These are phyloP conservation scores for Formica exsecta DNA, from an alignment of 1,140 invertebrate genomes.

Conservation along the genomic window DNA sequence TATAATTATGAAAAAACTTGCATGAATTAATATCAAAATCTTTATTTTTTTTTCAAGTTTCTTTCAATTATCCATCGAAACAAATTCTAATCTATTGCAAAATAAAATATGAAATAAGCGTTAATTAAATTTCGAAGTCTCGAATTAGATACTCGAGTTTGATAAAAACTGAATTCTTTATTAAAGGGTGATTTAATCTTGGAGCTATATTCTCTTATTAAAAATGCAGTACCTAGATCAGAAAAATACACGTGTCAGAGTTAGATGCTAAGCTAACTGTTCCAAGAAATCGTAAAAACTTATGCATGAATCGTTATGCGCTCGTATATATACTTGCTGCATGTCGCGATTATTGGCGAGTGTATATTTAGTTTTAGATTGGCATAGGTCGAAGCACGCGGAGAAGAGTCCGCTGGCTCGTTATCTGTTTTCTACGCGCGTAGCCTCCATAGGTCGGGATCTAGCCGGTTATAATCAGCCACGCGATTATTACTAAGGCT, in stretches of 20 bases:
- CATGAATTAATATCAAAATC: not conserved
- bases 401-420: conserved; percentile 64
- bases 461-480: conserved; percentile 81
- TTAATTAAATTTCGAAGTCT: not conserved
- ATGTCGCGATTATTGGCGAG: conserved; percentile 79
- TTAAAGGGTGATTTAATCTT: not conserved
- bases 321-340: conserved; percentile 51
- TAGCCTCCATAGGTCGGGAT: conserved; percentile 78
- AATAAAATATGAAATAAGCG: not conserved
- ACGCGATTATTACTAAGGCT: conserved; percentile 60
- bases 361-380: conserved; percentile 84
- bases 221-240: not conserved
- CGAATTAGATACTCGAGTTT: not conserved
- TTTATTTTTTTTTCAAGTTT: not conserved
- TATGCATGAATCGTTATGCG: not conserved
- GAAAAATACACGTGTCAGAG: not conserved
- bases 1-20: not conserved
- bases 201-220: not conserved
- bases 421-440: conserved; percentile 84
- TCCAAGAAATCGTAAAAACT: not conserved
- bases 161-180: not conserved
- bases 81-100: not conserved
- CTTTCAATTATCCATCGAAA: no score
- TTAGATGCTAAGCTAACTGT: not conserved
- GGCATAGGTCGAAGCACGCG: conserved; percentile 82